A percentile compares a stretch with the other conserved stretches of the same genome.
phyloP scores from a whole-genome alignment of 2,888 invertebrate genomes.

The Mythimna vitellina region DNA sequence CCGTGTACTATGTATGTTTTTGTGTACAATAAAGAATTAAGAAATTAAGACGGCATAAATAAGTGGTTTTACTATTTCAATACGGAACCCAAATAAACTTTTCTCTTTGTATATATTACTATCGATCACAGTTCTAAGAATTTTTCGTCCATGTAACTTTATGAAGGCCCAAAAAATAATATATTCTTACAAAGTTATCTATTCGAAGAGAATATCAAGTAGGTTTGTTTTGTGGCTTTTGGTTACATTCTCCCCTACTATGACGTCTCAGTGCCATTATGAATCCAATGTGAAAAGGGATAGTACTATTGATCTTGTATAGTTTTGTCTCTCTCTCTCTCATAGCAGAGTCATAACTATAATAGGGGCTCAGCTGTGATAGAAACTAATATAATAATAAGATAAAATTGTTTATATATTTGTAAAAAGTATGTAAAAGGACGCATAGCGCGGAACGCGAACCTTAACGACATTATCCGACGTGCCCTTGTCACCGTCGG shows the following conservation, averaged over 20 bases:
- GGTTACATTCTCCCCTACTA: neutral
- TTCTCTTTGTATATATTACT: constrained; percentile 29
- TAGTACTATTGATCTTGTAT: no score
- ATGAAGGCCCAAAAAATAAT: constrained; percentile 25
- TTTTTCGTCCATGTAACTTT: constrained; percentile 24
- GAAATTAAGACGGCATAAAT: neutral
- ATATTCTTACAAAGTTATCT: constrained; percentile 41
- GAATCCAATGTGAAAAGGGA: no score
- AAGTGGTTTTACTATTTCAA: neutral
- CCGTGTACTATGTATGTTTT: no score
- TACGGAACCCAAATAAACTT: constrained; percentile 25
- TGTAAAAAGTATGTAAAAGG: no score
- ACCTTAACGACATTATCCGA: no score
- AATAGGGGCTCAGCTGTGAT: neutral
- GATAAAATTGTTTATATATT: no score
- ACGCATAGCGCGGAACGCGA: no score
- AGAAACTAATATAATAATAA: neutral
- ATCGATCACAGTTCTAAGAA: constrained; percentile 24
- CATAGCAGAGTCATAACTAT: no score
- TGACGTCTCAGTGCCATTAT: no score
- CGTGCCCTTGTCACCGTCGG: no score
- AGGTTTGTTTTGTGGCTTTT: neutral
- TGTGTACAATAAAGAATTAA: no score
- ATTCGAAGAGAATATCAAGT: constrained; percentile 48
- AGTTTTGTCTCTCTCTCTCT: no score